A percentile compares a stretch with the other conserved stretches of the same genome.
Evolutionary conservation across 1,140 invertebrate genomes (phyloP).

Genomic region (Drosophila pseudoananassae): DNA sequence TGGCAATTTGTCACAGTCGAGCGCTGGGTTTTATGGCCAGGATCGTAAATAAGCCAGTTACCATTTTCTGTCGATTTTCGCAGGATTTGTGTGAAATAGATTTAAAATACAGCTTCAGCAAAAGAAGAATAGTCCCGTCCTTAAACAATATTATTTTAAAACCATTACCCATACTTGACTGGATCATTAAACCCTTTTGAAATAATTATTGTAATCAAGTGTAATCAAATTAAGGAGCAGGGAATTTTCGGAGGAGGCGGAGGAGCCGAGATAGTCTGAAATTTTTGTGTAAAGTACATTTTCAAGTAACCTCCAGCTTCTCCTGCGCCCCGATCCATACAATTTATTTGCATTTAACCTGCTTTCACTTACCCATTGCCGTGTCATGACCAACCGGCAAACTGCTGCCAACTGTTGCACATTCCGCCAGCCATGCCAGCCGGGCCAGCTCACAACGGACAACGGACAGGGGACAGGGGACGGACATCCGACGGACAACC

Average conservation of each 20-base stretch:
- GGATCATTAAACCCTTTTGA: background rate
- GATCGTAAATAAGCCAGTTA: conserved; percentile 30
- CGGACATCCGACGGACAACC: conserved; percentile 8
- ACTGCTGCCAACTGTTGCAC: conserved; percentile 62
- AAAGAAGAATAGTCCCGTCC: background rate
- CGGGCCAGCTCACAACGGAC: conserved; percentile 25
- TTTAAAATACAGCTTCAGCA: conserved; percentile 16
- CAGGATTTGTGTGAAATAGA: conserved; percentile 28
- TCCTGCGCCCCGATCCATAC: conserved; percentile 14
- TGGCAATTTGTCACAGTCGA: conserved; percentile 70
- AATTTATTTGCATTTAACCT: conserved; percentile 82
- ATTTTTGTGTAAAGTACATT: conserved; percentile 32
- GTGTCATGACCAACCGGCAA: conserved; percentile 66
- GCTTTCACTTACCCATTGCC: conserved; percentile 75
- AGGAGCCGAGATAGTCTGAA: conserved; percentile 13
- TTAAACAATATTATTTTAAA: conserved; percentile 3
- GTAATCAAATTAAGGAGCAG: conserved; percentile 71
- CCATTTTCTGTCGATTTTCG: conserved; percentile 14
- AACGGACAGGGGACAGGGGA: conserved; percentile 17
- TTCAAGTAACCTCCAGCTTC: conserved; percentile 27
- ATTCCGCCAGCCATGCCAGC: conserved; percentile 30
- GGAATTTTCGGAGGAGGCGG: conserved; percentile 16
- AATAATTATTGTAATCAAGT: conserved; percentile 72
- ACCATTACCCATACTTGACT: conserved; percentile 1
- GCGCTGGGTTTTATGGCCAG: conserved; percentile 15